Evolutionary conservation across 1,140 invertebrate genomes (phyloP), one percentile per base, ranked within the genome.

Genomic region (Aleiodes sp.): DNA sequence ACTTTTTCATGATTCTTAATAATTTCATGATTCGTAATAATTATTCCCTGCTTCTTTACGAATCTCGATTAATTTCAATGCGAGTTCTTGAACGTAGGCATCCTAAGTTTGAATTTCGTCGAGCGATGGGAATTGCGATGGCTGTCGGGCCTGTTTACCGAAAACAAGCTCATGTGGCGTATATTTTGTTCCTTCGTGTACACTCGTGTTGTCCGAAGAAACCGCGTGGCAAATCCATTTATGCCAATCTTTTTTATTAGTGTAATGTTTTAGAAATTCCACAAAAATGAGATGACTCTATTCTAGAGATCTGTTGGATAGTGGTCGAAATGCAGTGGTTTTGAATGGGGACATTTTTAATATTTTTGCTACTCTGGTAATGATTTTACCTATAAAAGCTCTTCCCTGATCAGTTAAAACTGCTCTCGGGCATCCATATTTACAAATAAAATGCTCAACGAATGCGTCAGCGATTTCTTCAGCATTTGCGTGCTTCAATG

Each of bases 171-270:
- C 56, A 19, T 60, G 43, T 0, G 72, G 65, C 0, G 62, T 59
- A 29, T 65, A 70, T 12, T 66, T 62, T 0, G 63, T 70, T 3
- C 61, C 62, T 10, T 68, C 39, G 19, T 70, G 68, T 24, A 43
- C 24, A 12, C 52, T 46, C 0, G 65, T 61, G 31, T 71, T 68
- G 26, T 73, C 70, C 0, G 68, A 33, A 9, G 60, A 37, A 19
- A 52, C 68, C 2, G 78, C 76, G 59, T 70, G 74, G 14, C 72
- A 24, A 2, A 68, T 8, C 21, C 33, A 68, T 28, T 31, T 19
- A 43, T 85, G 77, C 84, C 84, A 87, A 68, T 84, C 74, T 9
- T 56, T 9, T 19, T 61, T 65, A 2, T 52, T 29, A 10, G 71
- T 60, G 6, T 70, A 52, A 56, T 76, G 81, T 66, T 73, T 56